These are phyloP conservation scores for Leucoma salicis DNA, from an alignment of 2,888 invertebrate species.

Conservation along the genomic window DNA sequence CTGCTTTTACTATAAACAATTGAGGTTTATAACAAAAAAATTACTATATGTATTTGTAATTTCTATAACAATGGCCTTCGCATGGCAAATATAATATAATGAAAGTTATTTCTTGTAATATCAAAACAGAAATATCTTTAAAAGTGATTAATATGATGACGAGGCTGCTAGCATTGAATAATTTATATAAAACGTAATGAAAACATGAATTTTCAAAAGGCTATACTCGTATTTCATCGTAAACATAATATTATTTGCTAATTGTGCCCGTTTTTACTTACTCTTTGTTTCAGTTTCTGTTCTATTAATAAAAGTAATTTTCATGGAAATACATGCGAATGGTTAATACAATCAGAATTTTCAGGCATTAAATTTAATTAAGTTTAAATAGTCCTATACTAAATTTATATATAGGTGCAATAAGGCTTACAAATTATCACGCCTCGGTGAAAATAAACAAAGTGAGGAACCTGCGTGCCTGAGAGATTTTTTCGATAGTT, in stretches of 20 bases:
- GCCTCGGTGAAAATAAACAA: no score
- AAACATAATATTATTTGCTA: not conserved
- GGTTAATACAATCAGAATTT: no score
- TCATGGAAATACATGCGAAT: no score
- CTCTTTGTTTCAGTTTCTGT: not conserved
- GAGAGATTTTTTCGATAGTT: no score
- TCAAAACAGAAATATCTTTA: slow-evolving; percentile 21
- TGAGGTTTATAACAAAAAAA: slow-evolving; percentile 1
- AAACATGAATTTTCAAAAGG: slow-evolving; percentile 9
- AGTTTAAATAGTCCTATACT: no score
- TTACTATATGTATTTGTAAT: not conserved
- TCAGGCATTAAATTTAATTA: no score
- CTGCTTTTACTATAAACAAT: no score
- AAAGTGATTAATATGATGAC: slow-evolving; percentile 23
- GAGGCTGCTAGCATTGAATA: slow-evolving; percentile 21
- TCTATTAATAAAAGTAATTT: not conserved
- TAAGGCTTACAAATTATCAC: no score
- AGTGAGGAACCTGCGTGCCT: no score
- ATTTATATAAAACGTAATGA: slow-evolving; percentile 26
- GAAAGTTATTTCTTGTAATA: slow-evolving; percentile 10
- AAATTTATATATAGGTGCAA: no score
- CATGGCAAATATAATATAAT: slow-evolving; percentile 2
- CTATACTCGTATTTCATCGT: not conserved
- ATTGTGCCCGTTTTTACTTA: not conserved
- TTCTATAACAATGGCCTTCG: not conserved